A percentile compares a stretch with the other conserved stretches of the same genome.
Conservation (phyloP, 2,113 vertebrate genomes). For the Oostethus manadensis region DNA sequence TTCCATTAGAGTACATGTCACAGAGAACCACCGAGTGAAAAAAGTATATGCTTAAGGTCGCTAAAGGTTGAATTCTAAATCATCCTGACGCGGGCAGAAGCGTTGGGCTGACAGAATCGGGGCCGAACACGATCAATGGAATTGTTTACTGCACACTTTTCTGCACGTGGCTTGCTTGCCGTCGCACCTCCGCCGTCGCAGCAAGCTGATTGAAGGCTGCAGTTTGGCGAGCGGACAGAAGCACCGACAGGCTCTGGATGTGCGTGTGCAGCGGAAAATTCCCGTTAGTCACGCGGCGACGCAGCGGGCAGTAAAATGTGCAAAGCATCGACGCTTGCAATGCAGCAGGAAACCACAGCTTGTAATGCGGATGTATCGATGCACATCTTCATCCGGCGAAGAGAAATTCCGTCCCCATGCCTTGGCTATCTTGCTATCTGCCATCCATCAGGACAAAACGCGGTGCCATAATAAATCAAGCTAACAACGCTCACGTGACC, state of each 20-base stretch:
- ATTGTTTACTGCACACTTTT: not conserved
- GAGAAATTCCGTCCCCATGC: conserved; percentile 13
- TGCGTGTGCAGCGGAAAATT: conserved; percentile 14
- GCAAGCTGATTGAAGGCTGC: conserved; percentile 30
- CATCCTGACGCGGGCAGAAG: conserved; percentile 4
- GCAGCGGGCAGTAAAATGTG: not conserved
- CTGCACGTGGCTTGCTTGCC: conserved; percentile 3
- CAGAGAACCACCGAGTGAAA: not conserved
- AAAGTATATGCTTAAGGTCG: not conserved
- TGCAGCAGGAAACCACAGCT: not conserved
- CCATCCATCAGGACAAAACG: conserved; percentile 47
- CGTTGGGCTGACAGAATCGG: not conserved
- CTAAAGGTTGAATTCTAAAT: conserved; percentile 2
- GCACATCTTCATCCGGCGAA: conserved; percentile 15
- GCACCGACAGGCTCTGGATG: conserved; percentile 10
- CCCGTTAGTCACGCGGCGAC: conserved; percentile 21
- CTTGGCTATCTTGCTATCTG: conserved; percentile 26
- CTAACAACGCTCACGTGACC: conserved; percentile 42
- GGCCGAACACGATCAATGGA: not conserved
- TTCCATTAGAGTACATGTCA: not conserved
- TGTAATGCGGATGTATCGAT: not conserved
- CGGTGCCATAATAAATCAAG: conserved; percentile 44
- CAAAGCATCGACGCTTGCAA: conserved; percentile 6
- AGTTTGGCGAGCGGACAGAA: conserved; percentile 17
- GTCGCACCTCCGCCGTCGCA: conserved; percentile 9